Evolutionary conservation across 2,797 vertebrate genomes (phyloP), one percentile per base, ranked within the genome.

Genomic region (Gobionotothen gibberifrons): DNA sequence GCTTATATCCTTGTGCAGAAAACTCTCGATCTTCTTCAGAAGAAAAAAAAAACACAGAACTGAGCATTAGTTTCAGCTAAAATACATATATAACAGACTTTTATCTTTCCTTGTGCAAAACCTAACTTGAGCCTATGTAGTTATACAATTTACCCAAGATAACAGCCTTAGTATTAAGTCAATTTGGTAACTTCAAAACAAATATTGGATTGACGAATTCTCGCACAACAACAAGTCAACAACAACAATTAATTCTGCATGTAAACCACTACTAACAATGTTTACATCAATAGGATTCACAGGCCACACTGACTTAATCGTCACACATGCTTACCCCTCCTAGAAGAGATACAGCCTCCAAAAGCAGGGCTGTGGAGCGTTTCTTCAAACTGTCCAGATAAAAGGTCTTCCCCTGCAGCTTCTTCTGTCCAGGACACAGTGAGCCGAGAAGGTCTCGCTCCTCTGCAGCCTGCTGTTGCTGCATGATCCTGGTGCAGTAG

Each of bases 1-100:
- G 76, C 81, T 96, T 64, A 98, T 93, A 84, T 98, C 97, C 87
- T 95, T 97, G 84, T 97, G 96, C n/a, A 99, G 92, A 85, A 98
- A 98, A 89, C 95, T 95, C 87, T 99, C 97, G 0, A 96, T 84
- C 14, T 56, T 88, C 95, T 95, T 88, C 22, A 85, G 42, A 71
- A 54, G 5, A 17, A 65, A 12, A 61, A 60, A 48, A 64, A 49
- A 79, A 76, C 12, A 72, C 7, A 4, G 19, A 8, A 19, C 29
- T 0, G 19, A 7, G 11, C 4, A 32, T 79, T 3, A 49, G 9
- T 71, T 53, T 54, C 13, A 70, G 51, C 12, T 7, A 1, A 32
- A 10, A 42, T 16, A 26, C 29, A 58, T 10, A 14, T 17, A 58
- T 14, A 16, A 44, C 48, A 44, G 54, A 67, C 1, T 6, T 62